A percentile compares a stretch with the other conserved stretches of the same genome.
phyloP scores from a whole-genome alignment of 2,888 invertebrate genomes.

The Dysmachus trigonus region DNA sequence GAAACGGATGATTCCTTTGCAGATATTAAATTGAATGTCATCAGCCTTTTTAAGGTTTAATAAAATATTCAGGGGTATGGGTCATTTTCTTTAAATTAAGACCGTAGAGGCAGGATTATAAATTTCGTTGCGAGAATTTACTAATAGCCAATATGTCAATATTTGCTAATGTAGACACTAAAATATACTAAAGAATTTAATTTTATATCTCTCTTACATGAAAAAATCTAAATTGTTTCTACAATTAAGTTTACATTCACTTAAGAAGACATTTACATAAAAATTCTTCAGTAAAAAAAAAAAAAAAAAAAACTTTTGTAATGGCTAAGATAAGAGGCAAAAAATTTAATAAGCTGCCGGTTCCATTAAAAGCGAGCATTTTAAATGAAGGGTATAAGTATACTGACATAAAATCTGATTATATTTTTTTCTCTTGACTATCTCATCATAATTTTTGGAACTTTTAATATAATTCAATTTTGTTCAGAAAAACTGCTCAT shows the following conservation, averaged over 20 bases:
- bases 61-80: neutral
- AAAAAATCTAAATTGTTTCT: neutral
- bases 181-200: too few species aligned
- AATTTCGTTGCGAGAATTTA: neutral
- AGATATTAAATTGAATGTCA: neutral
- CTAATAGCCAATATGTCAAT: too few species aligned
- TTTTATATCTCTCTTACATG: neutral
- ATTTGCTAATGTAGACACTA: too few species aligned
- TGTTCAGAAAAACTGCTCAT: neutral
- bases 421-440: neutral
- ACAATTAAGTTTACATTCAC: neutral
- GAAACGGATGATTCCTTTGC: neutral
- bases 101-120: neutral
- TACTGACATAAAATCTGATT: neutral
- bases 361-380: neutral
- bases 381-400: neutral
- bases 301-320: neutral
- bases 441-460: neutral
- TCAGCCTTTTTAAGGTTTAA: neutral
- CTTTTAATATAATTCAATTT: neutral
- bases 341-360: neutral
- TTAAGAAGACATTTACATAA: neutral
- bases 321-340: neutral
- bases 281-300: neutral
- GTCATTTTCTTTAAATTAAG: neutral